Evolutionary conservation across 2,797 vertebrate species (phyloP), one percentile per base, ranked within the genome.

Genomic region (Parauchenoglanis punctatus): DNA sequence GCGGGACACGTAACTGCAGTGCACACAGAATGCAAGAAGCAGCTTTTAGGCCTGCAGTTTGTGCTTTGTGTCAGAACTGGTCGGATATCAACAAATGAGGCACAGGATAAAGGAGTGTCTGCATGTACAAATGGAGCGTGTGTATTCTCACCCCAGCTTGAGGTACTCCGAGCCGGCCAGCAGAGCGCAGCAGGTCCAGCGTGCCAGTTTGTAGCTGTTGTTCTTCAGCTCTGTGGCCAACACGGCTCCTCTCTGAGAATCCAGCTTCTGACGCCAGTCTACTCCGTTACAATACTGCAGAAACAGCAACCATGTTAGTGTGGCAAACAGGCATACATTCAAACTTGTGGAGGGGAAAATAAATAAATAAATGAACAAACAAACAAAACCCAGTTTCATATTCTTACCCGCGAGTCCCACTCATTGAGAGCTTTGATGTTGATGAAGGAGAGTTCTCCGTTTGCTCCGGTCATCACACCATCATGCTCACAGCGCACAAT

Each of bases 201-300:
- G 97, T 17, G 99, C 98, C 93, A 99, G 88, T 90, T 99, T 99
- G 95, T 99, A 99, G 96, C 98, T 99, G 95, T 99, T 99, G 91
- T 99, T 99, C 94, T 99, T 99, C 93, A 99, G 95, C 94, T 99
- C 98, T 0, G 99, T 99, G 94, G 99, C 99, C 58, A 99, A 96
- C 87, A 99, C 99, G 0, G 99, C 98, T 35, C 99, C 99, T 63
- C 99, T 94, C 96, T 99, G 98, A 0, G 99, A 99, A 93, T 99
- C 99, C 89, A 99, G 95, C 94, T 99, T 99, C 96, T 99, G 99
- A 72, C 98, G 96, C 99, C 99, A 99, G 95, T 99, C 99, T 18
- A 99, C 98, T 0, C 98, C 98, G 0, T 99, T 99, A 90, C 99
- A 99, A 75, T 98, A 94, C 99, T 99, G 94, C 31, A 23, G 13